phyloP scores from a whole-genome alignment of 2,888 invertebrate species.

The Drosophila leonis region DNA sequence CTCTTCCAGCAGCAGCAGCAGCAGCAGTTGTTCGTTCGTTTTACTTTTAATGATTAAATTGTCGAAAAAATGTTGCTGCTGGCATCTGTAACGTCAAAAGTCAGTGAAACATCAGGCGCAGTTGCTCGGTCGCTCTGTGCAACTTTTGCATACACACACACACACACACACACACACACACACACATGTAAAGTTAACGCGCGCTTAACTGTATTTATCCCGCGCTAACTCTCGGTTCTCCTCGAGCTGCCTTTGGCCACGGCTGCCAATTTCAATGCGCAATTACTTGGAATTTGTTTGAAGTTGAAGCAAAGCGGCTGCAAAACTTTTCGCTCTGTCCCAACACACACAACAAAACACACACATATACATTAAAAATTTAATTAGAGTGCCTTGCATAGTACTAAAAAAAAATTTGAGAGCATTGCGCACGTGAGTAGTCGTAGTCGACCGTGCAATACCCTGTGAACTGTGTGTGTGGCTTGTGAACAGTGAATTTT shows the following conservation, averaged over 20 bases:
- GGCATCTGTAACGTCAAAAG: slow-evolving; percentile 21
- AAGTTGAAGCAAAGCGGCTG: slow-evolving; percentile 52
- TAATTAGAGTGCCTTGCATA: slow-evolving; percentile 63
- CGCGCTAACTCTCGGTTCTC: background rate
- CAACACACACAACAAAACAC: slow-evolving; percentile 6
- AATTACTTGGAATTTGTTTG: slow-evolving; percentile 79
- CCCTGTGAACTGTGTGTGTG: background rate
- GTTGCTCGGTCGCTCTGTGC: slow-evolving; percentile 15
- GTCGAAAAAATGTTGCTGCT: slow-evolving; percentile 48
- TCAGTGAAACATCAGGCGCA: slow-evolving; percentile 22
- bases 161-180: slow-evolving; percentile 5
- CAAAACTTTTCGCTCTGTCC: slow-evolving; percentile 50
- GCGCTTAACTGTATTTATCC: slow-evolving; percentile 47
- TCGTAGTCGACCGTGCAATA: background rate
- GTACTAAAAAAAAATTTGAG: slow-evolving; percentile 26
- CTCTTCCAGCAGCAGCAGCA: background rate
- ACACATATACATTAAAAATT: slow-evolving; percentile 63
- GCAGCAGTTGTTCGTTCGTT: slow-evolving; percentile 19
- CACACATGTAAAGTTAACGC: slow-evolving; percentile 56
- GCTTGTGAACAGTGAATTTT: background rate
- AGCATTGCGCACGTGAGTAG: background rate
- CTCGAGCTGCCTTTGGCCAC: background rate
- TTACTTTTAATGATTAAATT: slow-evolving; percentile 70
- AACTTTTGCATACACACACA: background rate
- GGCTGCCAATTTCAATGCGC: slow-evolving; percentile 66